Percentiles rank a stretch among this genome's conserved stretches.
Evolutionary conservation across 2,888 invertebrate genomes (phyloP).

Genomic region (Drosophila peninsularis): DNA sequence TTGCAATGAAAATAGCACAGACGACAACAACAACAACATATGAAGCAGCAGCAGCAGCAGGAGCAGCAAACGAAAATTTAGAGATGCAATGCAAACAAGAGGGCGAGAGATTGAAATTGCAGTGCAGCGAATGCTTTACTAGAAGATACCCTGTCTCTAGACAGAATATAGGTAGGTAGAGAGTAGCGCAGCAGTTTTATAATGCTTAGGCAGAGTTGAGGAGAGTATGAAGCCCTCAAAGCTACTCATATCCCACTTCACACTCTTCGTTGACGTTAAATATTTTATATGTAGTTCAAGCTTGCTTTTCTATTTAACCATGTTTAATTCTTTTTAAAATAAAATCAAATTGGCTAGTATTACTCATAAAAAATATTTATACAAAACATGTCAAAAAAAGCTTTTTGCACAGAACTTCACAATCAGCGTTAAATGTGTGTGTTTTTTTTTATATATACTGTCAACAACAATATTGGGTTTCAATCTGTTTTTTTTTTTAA

Average conservation of each 20-base stretch:
- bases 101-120: background rate
- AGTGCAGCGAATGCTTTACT: background rate
- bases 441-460: background rate
- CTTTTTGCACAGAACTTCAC: background rate
- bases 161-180: background rate
- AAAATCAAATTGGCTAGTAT: background rate
- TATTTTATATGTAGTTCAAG: background rate
- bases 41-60: background rate
- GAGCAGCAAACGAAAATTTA: slow-evolving; percentile 6
- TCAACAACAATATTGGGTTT: background rate
- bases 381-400: background rate
- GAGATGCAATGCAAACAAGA: slow-evolving; percentile 20
- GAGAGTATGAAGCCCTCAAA: no score
- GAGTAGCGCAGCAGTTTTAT: background rate
- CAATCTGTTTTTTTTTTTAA: background rate
- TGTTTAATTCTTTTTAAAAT: background rate
- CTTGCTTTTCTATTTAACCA: background rate
- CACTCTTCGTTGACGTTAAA: background rate
- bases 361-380: background rate
- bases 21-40: slow-evolving; percentile 1
- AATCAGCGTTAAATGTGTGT: background rate
- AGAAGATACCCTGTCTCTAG: background rate
- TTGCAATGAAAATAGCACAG: slow-evolving; percentile 60
- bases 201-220: background rate
- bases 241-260: background rate